Evolutionary conservation across 2,888 invertebrate genomes (phyloP).

Genomic region (Clivina fossor): DNA sequence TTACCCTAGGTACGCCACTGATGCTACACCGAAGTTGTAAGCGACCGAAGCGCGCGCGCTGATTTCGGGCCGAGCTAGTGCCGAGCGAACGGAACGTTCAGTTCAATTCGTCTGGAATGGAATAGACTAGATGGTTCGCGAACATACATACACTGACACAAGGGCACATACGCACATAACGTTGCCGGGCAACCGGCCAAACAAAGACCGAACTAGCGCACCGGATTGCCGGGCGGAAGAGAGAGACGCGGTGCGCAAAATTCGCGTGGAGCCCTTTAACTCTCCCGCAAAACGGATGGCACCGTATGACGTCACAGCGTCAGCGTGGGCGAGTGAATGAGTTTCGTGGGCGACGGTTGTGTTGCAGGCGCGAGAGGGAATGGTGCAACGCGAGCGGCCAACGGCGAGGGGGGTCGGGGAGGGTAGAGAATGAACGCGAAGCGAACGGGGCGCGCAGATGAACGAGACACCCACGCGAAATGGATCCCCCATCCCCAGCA

Average conservation of each 20-base stretch:
- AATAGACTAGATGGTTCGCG: too few species aligned
- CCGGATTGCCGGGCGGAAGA: background rate
- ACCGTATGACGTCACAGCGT: constrained; percentile 62
- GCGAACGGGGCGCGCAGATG: constrained; percentile 5
- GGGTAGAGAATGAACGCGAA: too few species aligned
- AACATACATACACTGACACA: background rate
- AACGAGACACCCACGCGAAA: constrained; percentile 21
- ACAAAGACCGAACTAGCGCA: constrained; percentile 1
- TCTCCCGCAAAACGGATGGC: constrained; percentile 56
- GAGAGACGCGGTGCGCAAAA: constrained; percentile 7
- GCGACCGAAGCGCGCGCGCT: too few species aligned
- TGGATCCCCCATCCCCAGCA: constrained; percentile 16
- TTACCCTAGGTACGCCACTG: too few species aligned
- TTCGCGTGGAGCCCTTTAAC: constrained; percentile 13
- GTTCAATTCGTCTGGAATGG: too few species aligned
- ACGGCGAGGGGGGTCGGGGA: constrained; percentile 6
- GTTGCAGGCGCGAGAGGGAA: too few species aligned
- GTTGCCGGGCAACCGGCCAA: constrained; percentile 6
- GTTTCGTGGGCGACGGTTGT: constrained; percentile 53
- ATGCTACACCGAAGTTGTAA: too few species aligned
- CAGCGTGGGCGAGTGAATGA: constrained; percentile 52
- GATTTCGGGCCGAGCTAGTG: too few species aligned
- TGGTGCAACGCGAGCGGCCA: constrained; percentile 25
- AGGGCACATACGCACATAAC: background rate
- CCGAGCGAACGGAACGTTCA: too few species aligned